These are phyloP conservation scores for Melanotaenia pygmaea DNA, from an alignment of 2,797 vertebrate species.

Conservation along the genomic window DNA sequence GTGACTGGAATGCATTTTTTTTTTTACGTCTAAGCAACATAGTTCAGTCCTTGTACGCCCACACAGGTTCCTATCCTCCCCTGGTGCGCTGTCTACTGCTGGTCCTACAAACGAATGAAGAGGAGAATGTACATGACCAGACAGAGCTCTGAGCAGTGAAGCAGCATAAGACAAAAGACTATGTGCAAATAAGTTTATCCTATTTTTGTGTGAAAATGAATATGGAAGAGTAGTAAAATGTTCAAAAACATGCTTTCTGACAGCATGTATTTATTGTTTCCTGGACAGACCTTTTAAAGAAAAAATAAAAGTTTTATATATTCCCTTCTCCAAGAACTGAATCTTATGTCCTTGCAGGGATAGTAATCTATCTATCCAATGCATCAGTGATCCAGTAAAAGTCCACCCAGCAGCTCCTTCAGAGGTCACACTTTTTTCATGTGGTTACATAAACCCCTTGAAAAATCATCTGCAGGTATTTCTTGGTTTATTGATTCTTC, in stretches of 20 bases:
- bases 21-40: neutral
- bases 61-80: constrained; percentile 1
- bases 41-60: constrained; percentile 1
- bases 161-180: neutral
- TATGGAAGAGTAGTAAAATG: neutral
- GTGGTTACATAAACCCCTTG: neutral
- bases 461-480: neutral
- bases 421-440: neutral
- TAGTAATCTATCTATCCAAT: neutral
- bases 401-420: neutral
- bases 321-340: neutral
- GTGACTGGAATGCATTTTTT: neutral
- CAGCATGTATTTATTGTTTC: neutral
- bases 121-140: neutral
- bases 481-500: neutral
- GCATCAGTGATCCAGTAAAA: neutral
- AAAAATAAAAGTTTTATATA: neutral
- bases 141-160: neutral
- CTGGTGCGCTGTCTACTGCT: neutral
- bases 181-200: neutral
- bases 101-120: neutral
- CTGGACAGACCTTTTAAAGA: neutral
- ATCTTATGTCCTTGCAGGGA: neutral
- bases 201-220: neutral
- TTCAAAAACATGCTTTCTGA: neutral